Base-by-base conservation (phyloP, 2,888 invertebrate species). In the Synergus laeviventris region DNA sequence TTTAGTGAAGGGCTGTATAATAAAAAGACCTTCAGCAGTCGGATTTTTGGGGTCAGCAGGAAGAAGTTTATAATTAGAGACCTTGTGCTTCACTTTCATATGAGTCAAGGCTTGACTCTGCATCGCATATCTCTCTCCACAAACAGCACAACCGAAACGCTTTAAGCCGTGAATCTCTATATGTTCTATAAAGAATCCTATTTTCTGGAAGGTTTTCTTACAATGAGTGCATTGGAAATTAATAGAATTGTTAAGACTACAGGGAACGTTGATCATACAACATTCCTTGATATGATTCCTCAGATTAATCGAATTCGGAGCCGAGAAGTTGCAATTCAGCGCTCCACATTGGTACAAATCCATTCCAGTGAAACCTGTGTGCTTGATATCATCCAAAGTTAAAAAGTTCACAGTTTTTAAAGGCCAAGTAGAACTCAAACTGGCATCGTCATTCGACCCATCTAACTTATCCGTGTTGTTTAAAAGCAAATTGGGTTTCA, bases 81-180 rank as follows among this genome's bases (percentile, higher is more conserved):
- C 87, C 75, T 91, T 91, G 86, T 95, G 95, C n/a, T 90, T 89
- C 0, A 86, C 84, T 73, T 91, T 91, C 89, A 94, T 92, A 85
- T 95, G 95, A 3, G 85, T 80, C 54, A 85, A 78, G 0, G 89
- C 91, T 75, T 90, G 91, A 76, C 82, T 85, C 2, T 87, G 82
- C 36, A 87, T 79, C 0, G 89, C 79, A 60, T 85, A 90, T 38
- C 88, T 85, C 38, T 91, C 87, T 56, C 91, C 88, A 84, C 95
- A 95, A 38, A 94, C 73, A 7, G 93, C 92, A 84, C 95, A 95
- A 12, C 92, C 91, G 79, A 92, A 94, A 12, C 93, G 91, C 81
- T 93, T 92, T 0, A 92, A 88, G 0, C 94, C 94, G 80, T 95
- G 95, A 2, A 90, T 86, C 80, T 92, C 92, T 18, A 95, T 88